Evolutionary conservation across 2,888 invertebrate genomes (phyloP), one percentile per base, ranked within the genome.

Genomic region (Adelognathus sp.): DNA sequence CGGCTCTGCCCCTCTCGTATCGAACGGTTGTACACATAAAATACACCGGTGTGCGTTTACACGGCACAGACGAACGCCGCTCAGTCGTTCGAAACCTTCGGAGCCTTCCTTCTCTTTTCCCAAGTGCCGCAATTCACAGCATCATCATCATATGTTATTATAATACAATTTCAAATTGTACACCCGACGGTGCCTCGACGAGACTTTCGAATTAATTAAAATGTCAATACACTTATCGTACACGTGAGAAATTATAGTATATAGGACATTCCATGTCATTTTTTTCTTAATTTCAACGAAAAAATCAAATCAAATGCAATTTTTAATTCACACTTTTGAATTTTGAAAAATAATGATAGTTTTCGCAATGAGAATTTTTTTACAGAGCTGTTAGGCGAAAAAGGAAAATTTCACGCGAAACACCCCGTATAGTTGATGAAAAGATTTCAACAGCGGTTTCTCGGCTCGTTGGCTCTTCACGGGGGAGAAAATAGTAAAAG

Each of bases 401-500:
- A 36, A 11, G 11, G 36, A 36, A 7, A 9, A 36, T 36, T 36
- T 36, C 36, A 9, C 36, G 9, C n/a, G 36, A n/a, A 36, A 36
- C 36, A 2, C 2, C 36, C n/a, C 7, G 18, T 41, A 21, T 14
- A 9, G 39, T n/a, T 27, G 21, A 60, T 60, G 39, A 24, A 60
- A 39, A n/a, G 16, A 56, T 33, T 33, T 24, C 36, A 21, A 60
- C 6, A 2, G 21, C 24, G 16, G 9, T 60, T 60, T 66, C 50
- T 52, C 36, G 69, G 27, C 14, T 60, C 60, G 50, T 70, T 52
- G 39, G 44, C 14, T 36, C 63, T 50, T 46, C 9, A 54, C 63
- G 56, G 27, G 27, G 46, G 33, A 41, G n/a, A 60, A 9, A 31
- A 18, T 3, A 44, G 50, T 39, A 64, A 75, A 64, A 70, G 64